These are phyloP conservation scores for Hydrotaea diabolus DNA, from an alignment of 2,888 invertebrate species.

Conservation along the genomic window DNA sequence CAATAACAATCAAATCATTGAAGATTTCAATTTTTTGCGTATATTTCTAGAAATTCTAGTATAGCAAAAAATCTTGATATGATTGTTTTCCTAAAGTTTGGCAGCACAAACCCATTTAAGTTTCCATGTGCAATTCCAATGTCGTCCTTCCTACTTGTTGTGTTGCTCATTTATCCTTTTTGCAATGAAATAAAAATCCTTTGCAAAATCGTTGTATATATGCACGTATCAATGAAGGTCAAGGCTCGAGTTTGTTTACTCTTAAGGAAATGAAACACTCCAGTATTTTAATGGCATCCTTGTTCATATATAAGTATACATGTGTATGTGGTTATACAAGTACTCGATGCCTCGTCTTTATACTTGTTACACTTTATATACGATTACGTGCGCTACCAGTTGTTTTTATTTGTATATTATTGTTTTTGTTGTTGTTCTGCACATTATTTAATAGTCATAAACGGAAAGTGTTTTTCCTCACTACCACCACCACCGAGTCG, in stretches of 20 bases:
- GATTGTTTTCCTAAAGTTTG: neutral
- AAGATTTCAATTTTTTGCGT: neutral
- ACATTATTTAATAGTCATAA: slow-evolving; percentile 4
- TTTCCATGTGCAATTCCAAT: neutral
- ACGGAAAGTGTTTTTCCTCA: neutral
- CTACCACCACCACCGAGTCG: neutral
- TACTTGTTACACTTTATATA: neutral
- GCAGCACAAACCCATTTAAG: neutral
- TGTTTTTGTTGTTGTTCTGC: neutral
- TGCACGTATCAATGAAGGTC: neutral
- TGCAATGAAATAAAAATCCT: neutral
- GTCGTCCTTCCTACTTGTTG: neutral
- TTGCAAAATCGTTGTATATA: neutral
- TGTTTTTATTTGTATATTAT: slow-evolving; percentile 3
- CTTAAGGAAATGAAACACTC: neutral
- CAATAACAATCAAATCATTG: slow-evolving; percentile 1
- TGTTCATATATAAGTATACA: too few relatives aligned
- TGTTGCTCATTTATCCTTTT: neutral
- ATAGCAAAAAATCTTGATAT: neutral
- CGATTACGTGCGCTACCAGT: neutral
- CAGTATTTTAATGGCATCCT: neutral
- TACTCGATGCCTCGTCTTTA: neutral
- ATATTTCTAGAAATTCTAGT: neutral
- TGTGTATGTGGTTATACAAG: neutral
- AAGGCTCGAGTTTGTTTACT: neutral